Conservation (phyloP, 2,113 vertebrate genomes). For the Alosa alosa region DNA sequence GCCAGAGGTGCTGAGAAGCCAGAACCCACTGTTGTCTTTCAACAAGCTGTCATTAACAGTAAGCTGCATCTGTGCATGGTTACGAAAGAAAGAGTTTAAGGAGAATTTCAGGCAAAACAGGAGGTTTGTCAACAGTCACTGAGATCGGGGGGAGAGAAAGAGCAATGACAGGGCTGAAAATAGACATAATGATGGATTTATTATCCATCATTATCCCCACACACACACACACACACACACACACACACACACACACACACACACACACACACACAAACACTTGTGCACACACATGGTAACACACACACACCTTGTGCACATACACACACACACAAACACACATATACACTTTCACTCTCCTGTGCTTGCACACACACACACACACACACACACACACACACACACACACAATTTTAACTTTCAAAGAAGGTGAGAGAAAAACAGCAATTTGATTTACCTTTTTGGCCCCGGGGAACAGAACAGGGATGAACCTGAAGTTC, state of each 20-base stretch:
- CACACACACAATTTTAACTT: neutral
- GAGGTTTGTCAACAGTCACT: no score
- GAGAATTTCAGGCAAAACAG: no score
- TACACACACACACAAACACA: neutral
- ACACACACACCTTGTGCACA: neutral
- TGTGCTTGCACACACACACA: neutral
- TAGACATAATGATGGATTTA: neutral
- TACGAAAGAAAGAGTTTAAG: no score
- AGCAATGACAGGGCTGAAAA: neutral
- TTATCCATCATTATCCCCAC: no score
- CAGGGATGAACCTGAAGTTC: constrained; percentile 49
- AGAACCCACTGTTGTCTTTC: no score
- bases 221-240: neutral
- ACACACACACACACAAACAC: no score
- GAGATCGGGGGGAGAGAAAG: neutral
- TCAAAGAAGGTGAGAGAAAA: neutral
- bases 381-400: constrained; percentile 5
- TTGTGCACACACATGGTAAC: neutral
- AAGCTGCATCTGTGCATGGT: no score
- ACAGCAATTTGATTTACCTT: constrained; percentile 32
- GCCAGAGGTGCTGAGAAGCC: no score
- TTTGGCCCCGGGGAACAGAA: constrained; percentile 49
- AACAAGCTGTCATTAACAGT: no score
- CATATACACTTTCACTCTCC: neutral
- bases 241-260: neutral